Evolutionary conservation across 2,113 vertebrate species (phyloP).

Genomic region (Xiphorhynchus elegans): DNA sequence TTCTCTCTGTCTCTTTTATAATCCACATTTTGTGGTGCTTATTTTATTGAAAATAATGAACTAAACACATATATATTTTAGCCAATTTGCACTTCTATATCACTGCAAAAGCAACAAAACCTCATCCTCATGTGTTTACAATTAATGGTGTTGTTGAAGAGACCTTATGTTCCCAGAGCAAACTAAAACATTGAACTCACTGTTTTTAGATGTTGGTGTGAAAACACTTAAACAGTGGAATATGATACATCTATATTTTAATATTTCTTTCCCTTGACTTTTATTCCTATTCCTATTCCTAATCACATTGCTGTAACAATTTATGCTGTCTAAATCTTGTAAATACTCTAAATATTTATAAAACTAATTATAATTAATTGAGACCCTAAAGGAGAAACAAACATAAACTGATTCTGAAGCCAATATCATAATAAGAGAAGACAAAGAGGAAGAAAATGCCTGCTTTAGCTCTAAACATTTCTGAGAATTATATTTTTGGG

Average conservation of each 20-base stretch:
- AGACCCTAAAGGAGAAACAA: background rate
- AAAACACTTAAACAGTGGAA: background rate
- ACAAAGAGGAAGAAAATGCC: background rate
- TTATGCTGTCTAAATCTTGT: background rate
- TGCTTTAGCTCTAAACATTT: background rate
- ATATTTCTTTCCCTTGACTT: background rate
- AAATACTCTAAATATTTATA: background rate
- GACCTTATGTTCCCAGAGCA: background rate
- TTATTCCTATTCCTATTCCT: background rate
- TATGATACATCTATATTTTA: background rate
- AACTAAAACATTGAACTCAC: background rate
- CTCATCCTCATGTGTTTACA: background rate
- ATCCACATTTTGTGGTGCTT: background rate
- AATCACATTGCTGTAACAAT: background rate
- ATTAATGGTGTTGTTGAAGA: background rate
- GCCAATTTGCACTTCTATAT: background rate
- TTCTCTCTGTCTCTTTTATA: accelerated
- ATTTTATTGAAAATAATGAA: background rate
- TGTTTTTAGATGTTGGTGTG: background rate
- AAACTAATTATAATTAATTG: background rate
- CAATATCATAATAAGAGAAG: background rate
- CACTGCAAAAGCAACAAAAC: background rate
- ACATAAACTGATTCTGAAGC: background rate
- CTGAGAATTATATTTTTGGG: background rate
- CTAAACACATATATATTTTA: background rate